These are phyloP conservation scores for Tachina lurida DNA, from an alignment of 2,888 invertebrate genomes.

Conservation along the genomic window DNA sequence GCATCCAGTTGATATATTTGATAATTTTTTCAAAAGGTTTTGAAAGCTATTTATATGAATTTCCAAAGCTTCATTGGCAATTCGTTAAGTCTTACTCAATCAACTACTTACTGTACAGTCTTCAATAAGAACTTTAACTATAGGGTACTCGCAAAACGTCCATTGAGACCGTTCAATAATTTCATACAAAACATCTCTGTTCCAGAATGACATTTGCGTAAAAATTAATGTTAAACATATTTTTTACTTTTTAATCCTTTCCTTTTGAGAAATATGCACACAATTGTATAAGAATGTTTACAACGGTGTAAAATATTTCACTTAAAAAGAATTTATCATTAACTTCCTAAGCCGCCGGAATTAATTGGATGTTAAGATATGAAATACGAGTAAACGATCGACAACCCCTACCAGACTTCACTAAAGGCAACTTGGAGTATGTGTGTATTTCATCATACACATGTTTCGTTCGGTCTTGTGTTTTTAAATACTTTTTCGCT, in stretches of 20 bases:
- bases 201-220: constrained; percentile 53
- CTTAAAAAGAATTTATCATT: constrained; percentile 38
- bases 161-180: background rate
- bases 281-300: constrained; percentile 55
- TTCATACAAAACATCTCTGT: background rate
- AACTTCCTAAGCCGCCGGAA: constrained; percentile 48
- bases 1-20: no score
- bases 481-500: constrained; percentile 3
- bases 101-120: no score
- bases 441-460: constrained; percentile 51
- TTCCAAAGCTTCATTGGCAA: no score
- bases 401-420: constrained; percentile 50
- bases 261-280: background rate
- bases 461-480: constrained; percentile 48
- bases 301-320: constrained; percentile 62
- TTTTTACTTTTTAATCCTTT: constrained; percentile 35
- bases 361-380: constrained; percentile 66
- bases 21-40: no score
- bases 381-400: constrained; percentile 16
- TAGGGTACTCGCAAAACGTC: background rate
- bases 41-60: no score
- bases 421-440: background rate
- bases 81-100: no score
- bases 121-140: no score
- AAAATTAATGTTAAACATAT: constrained; percentile 43